A percentile compares a stretch with the other conserved stretches of the same genome.
Evolutionary conservation across 2,797 vertebrate genomes (phyloP).

Genomic region (Malacoctenus gilli): DNA sequence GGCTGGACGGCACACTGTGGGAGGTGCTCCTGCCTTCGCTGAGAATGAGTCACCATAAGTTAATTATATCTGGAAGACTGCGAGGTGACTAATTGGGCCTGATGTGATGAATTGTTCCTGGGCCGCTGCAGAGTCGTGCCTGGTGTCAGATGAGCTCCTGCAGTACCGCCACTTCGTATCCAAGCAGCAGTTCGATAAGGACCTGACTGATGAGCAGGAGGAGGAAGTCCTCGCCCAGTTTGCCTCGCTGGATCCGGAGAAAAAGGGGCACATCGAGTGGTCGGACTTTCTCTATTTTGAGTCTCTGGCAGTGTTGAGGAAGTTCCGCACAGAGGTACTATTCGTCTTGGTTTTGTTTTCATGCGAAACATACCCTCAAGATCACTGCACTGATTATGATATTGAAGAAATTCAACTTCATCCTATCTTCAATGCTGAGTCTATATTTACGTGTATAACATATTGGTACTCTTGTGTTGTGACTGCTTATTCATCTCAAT

Average conservation of each 20-base stretch:
- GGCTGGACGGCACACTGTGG: conserved; percentile 3
- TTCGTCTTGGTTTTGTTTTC: no score
- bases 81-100: conserved; percentile 45
- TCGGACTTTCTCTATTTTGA: conserved; percentile 93
- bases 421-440: no score
- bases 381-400: no score
- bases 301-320: conserved; percentile 90
- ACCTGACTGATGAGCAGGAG: conserved; percentile 88
- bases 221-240: conserved; percentile 91
- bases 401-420: no score
- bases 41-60: conserved; percentile 40
- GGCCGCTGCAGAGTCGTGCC: conserved; percentile 85
- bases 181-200: conserved; percentile 88
- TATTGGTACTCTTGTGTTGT: no score
- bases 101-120: conserved; percentile 54
- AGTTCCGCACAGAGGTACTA: conserved; percentile 91
- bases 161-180: conserved; percentile 93
- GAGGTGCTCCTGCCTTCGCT: conserved; percentile 29
- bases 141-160: conserved; percentile 92
- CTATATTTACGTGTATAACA: no score
- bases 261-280: conserved; percentile 92
- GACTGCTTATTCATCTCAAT: no score
- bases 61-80: conserved; percentile 52
- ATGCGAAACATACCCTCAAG: no score
- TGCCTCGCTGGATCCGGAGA: conserved; percentile 88